phyloP scores from a whole-genome alignment of 1,140 invertebrate species.

The Drosophila ananassae region DNA sequence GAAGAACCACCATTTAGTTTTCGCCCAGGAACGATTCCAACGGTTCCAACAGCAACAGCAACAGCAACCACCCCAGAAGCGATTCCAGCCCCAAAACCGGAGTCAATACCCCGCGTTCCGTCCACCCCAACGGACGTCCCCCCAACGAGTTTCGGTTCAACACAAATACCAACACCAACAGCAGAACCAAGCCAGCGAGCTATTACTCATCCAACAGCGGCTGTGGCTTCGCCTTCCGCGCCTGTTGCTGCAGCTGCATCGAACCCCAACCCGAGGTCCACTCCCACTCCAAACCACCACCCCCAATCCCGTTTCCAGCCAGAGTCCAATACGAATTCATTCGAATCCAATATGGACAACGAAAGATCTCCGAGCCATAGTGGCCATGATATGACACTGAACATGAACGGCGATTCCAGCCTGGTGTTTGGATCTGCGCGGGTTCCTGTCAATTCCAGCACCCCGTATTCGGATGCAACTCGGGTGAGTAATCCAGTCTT shows the following conservation, averaged over 20 bases:
- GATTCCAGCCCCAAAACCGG: slow-evolving; percentile 36
- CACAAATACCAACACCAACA: slow-evolving; percentile 1
- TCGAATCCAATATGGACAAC: slow-evolving; percentile 47
- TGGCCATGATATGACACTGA: slow-evolving; percentile 42
- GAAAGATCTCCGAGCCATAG: slow-evolving; percentile 66
- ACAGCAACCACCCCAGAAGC: slow-evolving; percentile 32
- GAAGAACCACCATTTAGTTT: slow-evolving; percentile 35
- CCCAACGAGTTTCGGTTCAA: slow-evolving; percentile 5
- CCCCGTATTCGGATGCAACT: slow-evolving; percentile 98
- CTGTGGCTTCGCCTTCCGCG: slow-evolving; percentile 51
- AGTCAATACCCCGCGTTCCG: slow-evolving; percentile 4
- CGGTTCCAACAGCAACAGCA: slow-evolving; percentile 19
- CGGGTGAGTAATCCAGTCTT: slow-evolving; percentile 88
- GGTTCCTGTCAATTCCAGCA: slow-evolving; percentile 94
- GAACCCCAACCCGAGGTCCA: slow-evolving; percentile 19
- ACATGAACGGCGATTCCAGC: slow-evolving; percentile 41
- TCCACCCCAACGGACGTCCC: slow-evolving; percentile 3
- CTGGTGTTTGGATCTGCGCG: slow-evolving; percentile 92
- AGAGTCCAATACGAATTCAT: neutral
- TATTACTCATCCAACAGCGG: slow-evolving; percentile 61
- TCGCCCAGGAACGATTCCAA: slow-evolving; percentile 32
- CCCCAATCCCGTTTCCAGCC: slow-evolving; percentile 5
- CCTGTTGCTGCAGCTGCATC: slow-evolving; percentile 57
- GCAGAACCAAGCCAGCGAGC: slow-evolving; percentile 40
- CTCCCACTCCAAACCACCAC: slow-evolving; percentile 14